These are phyloP conservation scores for Erythrocebus patas DNA, from an alignment of 2,113 vertebrate species.

Conservation along the genomic window DNA sequence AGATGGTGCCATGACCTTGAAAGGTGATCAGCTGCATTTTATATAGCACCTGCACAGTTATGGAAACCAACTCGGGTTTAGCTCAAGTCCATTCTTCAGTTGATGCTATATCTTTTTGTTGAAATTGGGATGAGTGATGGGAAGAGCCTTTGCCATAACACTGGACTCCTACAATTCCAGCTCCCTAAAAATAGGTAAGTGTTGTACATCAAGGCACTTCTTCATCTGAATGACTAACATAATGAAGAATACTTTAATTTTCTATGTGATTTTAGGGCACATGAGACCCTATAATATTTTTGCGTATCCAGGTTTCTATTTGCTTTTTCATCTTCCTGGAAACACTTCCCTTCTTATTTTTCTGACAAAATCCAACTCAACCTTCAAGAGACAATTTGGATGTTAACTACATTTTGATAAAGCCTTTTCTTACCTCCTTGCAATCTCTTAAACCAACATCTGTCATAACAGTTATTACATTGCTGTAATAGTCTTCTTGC, in stretches of 20 bases:
- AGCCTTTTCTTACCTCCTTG: accelerated
- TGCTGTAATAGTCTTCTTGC: background rate
- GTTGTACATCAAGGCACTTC: background rate
- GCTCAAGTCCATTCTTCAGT: background rate
- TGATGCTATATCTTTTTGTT: background rate
- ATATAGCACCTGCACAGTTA: background rate
- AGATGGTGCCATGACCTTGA: background rate
- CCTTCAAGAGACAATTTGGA: background rate
- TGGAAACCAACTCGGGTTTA: background rate
- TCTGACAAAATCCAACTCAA: background rate
- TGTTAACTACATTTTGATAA: background rate
- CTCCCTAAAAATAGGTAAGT: background rate
- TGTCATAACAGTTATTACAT: background rate
- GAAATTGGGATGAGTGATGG: background rate
- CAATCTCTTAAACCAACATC: background rate
- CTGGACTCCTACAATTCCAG: background rate
- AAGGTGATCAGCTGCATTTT: background rate
- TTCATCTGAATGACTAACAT: background rate
- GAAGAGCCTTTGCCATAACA: background rate
- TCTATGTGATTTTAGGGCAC: background rate
- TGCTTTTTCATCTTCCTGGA: background rate
- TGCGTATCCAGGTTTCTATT: background rate
- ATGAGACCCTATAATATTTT: background rate
- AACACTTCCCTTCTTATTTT: background rate
- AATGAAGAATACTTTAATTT: background rate